Percentiles rank a stretch among this genome's conserved stretches.
Conservation (phyloP, 2,797 vertebrate genomes). For the Onychomys torridus region DNA sequence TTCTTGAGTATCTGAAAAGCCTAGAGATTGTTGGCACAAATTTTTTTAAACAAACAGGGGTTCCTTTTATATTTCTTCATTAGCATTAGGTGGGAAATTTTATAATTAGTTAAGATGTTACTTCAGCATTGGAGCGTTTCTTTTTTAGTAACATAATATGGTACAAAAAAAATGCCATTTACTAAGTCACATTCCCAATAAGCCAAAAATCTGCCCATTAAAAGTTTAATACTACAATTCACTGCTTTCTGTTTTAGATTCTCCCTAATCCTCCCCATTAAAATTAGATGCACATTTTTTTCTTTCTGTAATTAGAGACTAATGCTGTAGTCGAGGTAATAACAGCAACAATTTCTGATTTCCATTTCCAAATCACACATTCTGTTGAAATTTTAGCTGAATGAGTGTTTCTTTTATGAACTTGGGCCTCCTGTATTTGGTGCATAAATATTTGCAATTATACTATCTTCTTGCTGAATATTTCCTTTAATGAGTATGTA, state of each 20-base stretch:
- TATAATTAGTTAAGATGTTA: neutral
- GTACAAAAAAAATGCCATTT: neutral
- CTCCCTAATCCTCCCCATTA: neutral
- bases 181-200: neutral
- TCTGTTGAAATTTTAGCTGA: neutral
- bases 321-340: neutral
- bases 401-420: neutral
- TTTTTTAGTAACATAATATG: neutral
- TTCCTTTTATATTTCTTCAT: conserved; percentile 28
- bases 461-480: neutral
- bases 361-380: neutral
- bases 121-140: neutral
- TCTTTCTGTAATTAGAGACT: neutral
- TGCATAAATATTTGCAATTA: neutral
- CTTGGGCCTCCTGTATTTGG: neutral
- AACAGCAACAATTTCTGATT: neutral
- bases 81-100: neutral
- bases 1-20: conserved; percentile 28
- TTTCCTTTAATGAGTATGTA: neutral
- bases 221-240: neutral
- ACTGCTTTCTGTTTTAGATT: neutral
- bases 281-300: neutral
- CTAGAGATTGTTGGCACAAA: conserved; percentile 16
- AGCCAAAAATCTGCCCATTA: neutral
- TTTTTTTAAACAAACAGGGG: neutral